phyloP scores from a whole-genome alignment of 2,113 vertebrate genomes.

The Benitochromis conjunctus region DNA sequence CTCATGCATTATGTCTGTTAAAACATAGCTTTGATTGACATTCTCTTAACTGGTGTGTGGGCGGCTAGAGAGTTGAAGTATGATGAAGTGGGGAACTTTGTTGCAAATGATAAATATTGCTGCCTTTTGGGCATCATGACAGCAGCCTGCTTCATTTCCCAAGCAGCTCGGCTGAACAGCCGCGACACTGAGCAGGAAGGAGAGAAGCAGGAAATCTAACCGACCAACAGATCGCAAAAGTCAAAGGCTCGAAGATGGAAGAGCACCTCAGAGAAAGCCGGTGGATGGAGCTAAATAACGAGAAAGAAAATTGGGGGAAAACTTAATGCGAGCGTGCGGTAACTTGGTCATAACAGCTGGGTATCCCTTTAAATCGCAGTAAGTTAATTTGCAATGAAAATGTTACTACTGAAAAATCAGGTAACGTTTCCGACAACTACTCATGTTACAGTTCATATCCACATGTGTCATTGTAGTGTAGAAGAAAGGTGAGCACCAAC shows the following conservation, averaged over 20 bases:
- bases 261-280: background rate
- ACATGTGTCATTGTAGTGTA: background rate
- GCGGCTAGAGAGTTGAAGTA: background rate
- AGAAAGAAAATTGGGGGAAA: background rate
- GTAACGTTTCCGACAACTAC: background rate
- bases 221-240: background rate
- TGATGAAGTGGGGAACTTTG: background rate
- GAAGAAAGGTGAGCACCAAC: background rate
- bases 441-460: background rate
- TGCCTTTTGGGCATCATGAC: conserved; percentile 15
- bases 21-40: background rate
- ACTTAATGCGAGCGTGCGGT: background rate
- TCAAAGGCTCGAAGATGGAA: background rate
- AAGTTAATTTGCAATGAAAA: background rate
- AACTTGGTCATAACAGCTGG: background rate
- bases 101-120: conserved; percentile 22
- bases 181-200: background rate
- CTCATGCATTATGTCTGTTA: background rate
- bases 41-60: background rate
- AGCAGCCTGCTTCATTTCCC: conserved; percentile 2
- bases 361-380: background rate
- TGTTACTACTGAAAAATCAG: background rate
- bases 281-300: background rate
- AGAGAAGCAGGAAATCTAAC: background rate
- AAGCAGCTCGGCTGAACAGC: conserved; percentile 3